Percentiles rank a stretch among this genome's conserved stretches.
These are phyloP conservation scores for Zaprionus ghesquierei DNA, from an alignment of 1,140 invertebrate genomes.

Conservation along the genomic window DNA sequence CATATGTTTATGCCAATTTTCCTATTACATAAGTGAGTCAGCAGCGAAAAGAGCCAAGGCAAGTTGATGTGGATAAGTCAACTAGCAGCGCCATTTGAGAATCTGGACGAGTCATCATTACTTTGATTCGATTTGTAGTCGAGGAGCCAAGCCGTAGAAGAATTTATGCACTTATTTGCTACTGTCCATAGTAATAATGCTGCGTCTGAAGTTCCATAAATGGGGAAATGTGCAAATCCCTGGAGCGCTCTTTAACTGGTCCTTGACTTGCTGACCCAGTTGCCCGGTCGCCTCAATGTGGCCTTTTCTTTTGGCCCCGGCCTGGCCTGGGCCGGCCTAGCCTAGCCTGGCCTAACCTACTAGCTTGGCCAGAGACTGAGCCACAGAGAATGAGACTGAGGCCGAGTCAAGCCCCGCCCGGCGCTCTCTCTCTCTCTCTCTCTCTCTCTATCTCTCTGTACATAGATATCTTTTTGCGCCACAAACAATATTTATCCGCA, in stretches of 20 bases:
- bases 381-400: background rate
- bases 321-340: background rate
- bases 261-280: slow-evolving; percentile 79
- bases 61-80: slow-evolving; percentile 46
- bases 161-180: slow-evolving; percentile 73
- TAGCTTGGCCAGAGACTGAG: background rate
- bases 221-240: slow-evolving; percentile 49
- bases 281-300: slow-evolving; percentile 37
- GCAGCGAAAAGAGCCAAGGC: slow-evolving; percentile 15
- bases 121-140: slow-evolving; percentile 68
- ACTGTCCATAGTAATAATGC: slow-evolving; percentile 66
- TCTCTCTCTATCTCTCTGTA: too few relatives aligned
- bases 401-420: background rate
- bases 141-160: slow-evolving; percentile 5
- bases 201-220: slow-evolving; percentile 34
- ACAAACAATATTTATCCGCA: slow-evolving; percentile 65
- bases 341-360: slow-evolving; percentile 6
- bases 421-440: too few relatives aligned
- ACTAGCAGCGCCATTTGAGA: slow-evolving; percentile 14
- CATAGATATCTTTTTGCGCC: slow-evolving; percentile 22
- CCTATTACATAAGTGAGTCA: slow-evolving; percentile 79
- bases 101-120: slow-evolving; percentile 64
- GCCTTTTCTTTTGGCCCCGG: slow-evolving; percentile 44
- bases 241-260: slow-evolving; percentile 57
- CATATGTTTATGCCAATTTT: slow-evolving; percentile 79